phyloP scores from a whole-genome alignment of 1,140 invertebrate genomes.

The Nymphalis io region DNA sequence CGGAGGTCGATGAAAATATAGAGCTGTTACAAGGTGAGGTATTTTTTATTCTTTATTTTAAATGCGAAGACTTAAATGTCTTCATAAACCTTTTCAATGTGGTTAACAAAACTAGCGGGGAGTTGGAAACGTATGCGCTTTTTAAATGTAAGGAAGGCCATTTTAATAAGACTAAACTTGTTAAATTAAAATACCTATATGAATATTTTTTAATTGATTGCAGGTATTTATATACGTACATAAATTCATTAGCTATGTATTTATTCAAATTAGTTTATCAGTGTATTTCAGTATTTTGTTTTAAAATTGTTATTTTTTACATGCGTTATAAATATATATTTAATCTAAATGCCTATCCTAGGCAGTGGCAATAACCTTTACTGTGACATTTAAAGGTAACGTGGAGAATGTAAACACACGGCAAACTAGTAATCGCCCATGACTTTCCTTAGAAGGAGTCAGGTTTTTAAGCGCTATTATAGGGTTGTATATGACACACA shows the following conservation, averaged over 20 bases:
- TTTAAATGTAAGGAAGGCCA: too few relatives aligned
- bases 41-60: not conserved
- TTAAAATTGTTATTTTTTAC: not conserved
- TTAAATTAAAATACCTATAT: too few relatives aligned
- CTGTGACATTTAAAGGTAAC: slow-evolving; percentile 30
- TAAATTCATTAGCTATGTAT: too few relatives aligned
- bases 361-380: slow-evolving; percentile 12
- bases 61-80: not conserved
- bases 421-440: slow-evolving; percentile 18
- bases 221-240: too few relatives aligned
- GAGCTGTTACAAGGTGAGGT: slow-evolving; percentile 79
- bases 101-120: not conserved
- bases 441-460: slow-evolving; percentile 17
- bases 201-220: too few relatives aligned
- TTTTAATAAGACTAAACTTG: too few relatives aligned
- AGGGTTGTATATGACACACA: not conserved
- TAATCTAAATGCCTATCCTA: slow-evolving; percentile 10
- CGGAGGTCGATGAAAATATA: slow-evolving; percentile 90
- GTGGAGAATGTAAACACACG: slow-evolving; percentile 20
- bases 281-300: not conserved
- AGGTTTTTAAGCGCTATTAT: not conserved
- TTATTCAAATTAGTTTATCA: not conserved
- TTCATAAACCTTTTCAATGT: not conserved
- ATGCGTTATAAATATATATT: slow-evolving; percentile 12
- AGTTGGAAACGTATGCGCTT: too few relatives aligned